These are phyloP conservation scores for Euglossa dilemma DNA, from an alignment of 1,140 invertebrate species.

Conservation along the genomic window DNA sequence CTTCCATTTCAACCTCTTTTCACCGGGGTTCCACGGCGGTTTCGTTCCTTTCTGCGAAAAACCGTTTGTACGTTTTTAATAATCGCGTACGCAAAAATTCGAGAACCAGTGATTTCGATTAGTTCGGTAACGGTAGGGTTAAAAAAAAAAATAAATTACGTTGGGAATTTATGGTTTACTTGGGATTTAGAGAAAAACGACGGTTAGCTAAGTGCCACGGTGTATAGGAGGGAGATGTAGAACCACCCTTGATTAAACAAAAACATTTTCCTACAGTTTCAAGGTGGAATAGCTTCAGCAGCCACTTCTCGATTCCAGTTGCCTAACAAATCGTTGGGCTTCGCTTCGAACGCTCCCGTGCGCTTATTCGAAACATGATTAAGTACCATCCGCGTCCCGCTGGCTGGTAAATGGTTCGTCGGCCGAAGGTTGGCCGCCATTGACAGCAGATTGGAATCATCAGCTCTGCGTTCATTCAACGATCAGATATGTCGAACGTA, in stretches of 20 bases:
- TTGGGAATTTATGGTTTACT: too few relatives aligned
- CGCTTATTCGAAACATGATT: constrained; percentile 52
- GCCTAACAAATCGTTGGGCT: neutral
- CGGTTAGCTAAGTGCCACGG: too few relatives aligned
- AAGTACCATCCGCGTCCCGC: constrained; percentile 48
- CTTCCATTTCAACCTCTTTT: neutral
- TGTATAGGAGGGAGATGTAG: too few relatives aligned
- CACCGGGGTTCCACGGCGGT: too few relatives aligned
- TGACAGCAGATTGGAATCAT: constrained; percentile 72
- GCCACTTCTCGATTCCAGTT: neutral
- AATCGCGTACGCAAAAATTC: too few relatives aligned
- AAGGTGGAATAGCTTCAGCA: neutral
- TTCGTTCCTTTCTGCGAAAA: too few relatives aligned
- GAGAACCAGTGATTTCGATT: too few relatives aligned
- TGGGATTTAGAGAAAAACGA: too few relatives aligned
- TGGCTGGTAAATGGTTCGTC: constrained; percentile 63
- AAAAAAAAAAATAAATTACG: too few relatives aligned
- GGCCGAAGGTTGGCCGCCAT: constrained; percentile 61
- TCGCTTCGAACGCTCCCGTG: neutral
- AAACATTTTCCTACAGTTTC: neutral
- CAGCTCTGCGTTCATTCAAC: constrained; percentile 56
- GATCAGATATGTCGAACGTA: constrained; percentile 66
- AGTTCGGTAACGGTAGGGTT: too few relatives aligned
- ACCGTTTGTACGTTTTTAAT: too few relatives aligned
- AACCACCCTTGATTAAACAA: neutral